These are phyloP conservation scores for Philonicus albiceps DNA, from an alignment of 2,888 invertebrate species.

Conservation along the genomic window DNA sequence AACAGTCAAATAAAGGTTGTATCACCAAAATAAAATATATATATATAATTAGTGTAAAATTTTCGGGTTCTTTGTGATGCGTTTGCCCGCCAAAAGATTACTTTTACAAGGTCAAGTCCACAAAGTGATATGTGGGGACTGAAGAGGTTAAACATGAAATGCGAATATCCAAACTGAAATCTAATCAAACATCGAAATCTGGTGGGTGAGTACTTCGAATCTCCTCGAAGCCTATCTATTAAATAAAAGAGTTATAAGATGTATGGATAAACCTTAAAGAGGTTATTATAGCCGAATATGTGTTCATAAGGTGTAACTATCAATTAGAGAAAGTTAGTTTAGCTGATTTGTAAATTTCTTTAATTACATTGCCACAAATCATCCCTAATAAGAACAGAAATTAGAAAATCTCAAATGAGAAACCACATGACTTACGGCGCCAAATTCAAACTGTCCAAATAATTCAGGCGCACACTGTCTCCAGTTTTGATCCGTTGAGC, in stretches of 20 bases:
- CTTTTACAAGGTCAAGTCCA: too few species aligned
- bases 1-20: too few species aligned
- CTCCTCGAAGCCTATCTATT: not conserved
- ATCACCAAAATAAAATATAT: too few species aligned
- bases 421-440: not conserved
- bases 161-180: not conserved
- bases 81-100: too few species aligned
- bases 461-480: not conserved
- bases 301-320: not conserved
- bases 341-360: not conserved
- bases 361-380: not conserved
- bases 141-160: too few species aligned
- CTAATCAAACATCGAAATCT: not conserved
- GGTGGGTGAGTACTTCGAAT: not conserved
- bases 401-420: not conserved
- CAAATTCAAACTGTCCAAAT: not conserved
- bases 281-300: not conserved
- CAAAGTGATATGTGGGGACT: too few species aligned
- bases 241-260: too few species aligned
- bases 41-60: too few species aligned
- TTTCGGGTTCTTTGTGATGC: too few species aligned
- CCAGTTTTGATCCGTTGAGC: not conserved
- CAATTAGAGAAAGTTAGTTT: not conserved
- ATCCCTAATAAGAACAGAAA: not conserved
- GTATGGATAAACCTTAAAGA: too few species aligned